Evolutionary conservation across 2,113 vertebrate genomes (phyloP).

Genomic region (Salvator merianae): DNA sequence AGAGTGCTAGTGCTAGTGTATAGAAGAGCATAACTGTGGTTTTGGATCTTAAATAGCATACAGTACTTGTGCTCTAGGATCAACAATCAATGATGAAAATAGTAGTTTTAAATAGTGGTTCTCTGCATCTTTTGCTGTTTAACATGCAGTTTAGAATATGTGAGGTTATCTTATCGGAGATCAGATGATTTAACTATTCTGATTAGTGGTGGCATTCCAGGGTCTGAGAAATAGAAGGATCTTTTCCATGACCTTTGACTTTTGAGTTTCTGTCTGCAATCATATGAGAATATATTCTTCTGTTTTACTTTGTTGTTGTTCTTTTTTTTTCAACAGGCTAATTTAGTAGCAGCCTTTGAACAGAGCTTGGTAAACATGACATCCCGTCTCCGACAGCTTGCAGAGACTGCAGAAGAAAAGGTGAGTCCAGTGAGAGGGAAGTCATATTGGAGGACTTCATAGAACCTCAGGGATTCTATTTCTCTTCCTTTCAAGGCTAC

Average conservation of each 20-base stretch:
- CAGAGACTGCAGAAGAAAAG: slow-evolving; percentile 91
- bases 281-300: too few species aligned
- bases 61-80: not conserved
- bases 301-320: not conserved
- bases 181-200: not conserved
- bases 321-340: slow-evolving; percentile 77
- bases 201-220: not conserved
- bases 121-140: not conserved
- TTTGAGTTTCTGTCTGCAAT: too few species aligned
- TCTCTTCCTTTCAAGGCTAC: not conserved
- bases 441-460: not conserved
- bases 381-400: slow-evolving; percentile 87
- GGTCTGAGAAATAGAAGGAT: not conserved
- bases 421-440: slow-evolving; percentile 54
- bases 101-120: not conserved
- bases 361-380: slow-evolving; percentile 95
- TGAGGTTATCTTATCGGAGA: not conserved
- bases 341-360: slow-evolving; percentile 94
- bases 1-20: not conserved
- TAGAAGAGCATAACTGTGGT: not conserved
- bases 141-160: not conserved
- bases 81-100: not conserved
- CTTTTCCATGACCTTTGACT: too few species aligned
- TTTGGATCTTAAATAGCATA: too few species aligned
- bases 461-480: too few species aligned